Evolutionary conservation across 2,797 vertebrate species (phyloP).

Genomic region (Enteromius unitaeniatus): DNA sequence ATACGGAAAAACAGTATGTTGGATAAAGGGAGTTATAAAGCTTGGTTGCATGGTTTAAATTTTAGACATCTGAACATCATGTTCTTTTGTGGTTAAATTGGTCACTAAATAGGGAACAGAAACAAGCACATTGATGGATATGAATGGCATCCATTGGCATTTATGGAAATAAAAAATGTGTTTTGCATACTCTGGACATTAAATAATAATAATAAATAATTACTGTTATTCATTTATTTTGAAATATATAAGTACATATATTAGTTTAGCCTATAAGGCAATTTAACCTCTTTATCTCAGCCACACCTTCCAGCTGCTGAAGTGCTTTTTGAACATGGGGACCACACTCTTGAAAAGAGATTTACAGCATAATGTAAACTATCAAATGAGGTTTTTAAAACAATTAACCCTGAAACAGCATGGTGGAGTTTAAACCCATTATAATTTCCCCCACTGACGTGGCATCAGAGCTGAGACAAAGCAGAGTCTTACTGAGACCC

Average conservation of each 20-base stretch:
- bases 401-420: background rate
- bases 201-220: no score
- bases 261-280: background rate
- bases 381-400: background rate
- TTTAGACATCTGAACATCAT: constrained; percentile 44
- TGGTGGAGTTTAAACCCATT: background rate
- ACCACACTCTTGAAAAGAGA: background rate
- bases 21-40: background rate
- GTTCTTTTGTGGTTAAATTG: constrained; percentile 44
- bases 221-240: no score
- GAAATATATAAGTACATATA: no score
- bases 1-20: background rate
- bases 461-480: constrained; percentile 27
- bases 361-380: background rate
- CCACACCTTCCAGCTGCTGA: constrained; percentile 59
- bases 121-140: constrained; percentile 9
- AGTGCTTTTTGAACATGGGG: background rate
- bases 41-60: background rate
- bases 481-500: background rate
- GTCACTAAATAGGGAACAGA: background rate
- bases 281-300: constrained; percentile 38
- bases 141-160: background rate
- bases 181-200: background rate
- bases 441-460: constrained; percentile 21
- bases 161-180: background rate